These are phyloP conservation scores for Tetrao urogallus DNA, from an alignment of 2,113 vertebrate genomes.

Conservation along the genomic window DNA sequence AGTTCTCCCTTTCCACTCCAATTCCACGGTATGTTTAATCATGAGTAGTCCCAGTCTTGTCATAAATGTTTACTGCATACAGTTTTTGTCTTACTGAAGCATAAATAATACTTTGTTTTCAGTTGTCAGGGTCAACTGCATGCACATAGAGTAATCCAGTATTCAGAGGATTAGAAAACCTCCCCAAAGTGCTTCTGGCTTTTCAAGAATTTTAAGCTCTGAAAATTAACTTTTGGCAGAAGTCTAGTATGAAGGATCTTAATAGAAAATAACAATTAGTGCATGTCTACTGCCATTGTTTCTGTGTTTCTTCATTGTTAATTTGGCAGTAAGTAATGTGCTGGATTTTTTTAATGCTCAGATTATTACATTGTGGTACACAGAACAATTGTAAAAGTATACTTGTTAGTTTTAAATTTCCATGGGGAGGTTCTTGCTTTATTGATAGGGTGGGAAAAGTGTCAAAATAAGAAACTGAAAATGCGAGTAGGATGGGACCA, in stretches of 20 bases:
- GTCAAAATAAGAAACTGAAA: not conserved
- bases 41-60: not conserved
- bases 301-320: not conserved
- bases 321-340: not conserved
- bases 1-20: not conserved
- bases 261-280: slow-evolving; percentile 18
- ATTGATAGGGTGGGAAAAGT: not conserved
- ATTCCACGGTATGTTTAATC: not conserved
- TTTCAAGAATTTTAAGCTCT: slow-evolving; percentile 13
- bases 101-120: not conserved
- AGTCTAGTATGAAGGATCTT: not conserved
- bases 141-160: not conserved
- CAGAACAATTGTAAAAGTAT: not conserved
- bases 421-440: not conserved
- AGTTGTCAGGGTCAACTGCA: not conserved
- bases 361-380: not conserved
- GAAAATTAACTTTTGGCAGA: not conserved
- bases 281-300: not conserved
- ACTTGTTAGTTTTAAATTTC: not conserved
- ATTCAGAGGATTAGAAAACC: not conserved
- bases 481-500: not conserved
- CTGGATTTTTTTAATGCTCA: not conserved
- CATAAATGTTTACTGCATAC: not conserved
- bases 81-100: not conserved
- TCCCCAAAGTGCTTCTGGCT: not conserved